Percentiles rank a stretch among this genome's conserved stretches.
phyloP scores from a whole-genome alignment of 2,888 invertebrate genomes.

The Congeria kusceri region DNA sequence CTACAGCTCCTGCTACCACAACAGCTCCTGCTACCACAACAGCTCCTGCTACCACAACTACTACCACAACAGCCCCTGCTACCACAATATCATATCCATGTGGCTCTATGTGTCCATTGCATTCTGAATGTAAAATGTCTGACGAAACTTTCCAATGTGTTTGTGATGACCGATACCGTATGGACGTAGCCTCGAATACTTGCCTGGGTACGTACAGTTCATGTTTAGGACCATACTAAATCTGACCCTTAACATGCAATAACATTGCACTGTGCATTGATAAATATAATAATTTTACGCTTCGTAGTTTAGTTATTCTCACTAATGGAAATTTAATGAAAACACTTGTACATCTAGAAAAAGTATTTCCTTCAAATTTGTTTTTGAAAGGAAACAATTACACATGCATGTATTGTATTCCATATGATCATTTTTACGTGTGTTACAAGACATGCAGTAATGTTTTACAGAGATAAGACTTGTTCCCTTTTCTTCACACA shows the following conservation, averaged over 20 bases:
- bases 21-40: not conserved
- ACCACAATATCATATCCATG: not conserved
- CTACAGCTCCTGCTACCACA: not conserved
- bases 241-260: too few species aligned
- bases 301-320: too few species aligned
- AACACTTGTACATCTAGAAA: too few species aligned
- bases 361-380: not conserved
- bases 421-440: too few species aligned
- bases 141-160: not conserved
- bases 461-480: conserved; percentile 25
- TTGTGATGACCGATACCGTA: not conserved
- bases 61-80: not conserved
- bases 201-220: not conserved
- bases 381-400: not conserved
- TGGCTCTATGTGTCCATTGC: not conserved
- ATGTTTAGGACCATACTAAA: too few species aligned
- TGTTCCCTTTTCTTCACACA: not conserved
- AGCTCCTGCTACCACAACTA: not conserved
- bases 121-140: not conserved
- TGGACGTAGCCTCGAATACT: not conserved
- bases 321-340: too few species aligned
- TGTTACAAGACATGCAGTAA: too few species aligned
- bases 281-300: too few species aligned
- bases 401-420: not conserved
- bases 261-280: too few species aligned